phyloP scores from a whole-genome alignment of 2,113 vertebrate species.

The Atlantisia rogersi region DNA sequence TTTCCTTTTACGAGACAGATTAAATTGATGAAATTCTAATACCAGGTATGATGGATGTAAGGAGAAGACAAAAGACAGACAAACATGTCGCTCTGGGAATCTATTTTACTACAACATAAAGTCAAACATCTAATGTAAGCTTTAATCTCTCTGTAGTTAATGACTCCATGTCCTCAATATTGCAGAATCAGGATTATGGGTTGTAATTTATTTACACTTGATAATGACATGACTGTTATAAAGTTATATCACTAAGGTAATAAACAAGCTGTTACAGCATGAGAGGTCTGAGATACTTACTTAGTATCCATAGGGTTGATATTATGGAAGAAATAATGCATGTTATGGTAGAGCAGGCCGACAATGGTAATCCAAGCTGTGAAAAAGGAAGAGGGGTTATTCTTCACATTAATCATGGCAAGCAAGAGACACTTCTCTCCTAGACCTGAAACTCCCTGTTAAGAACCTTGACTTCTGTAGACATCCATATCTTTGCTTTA shows the following conservation, averaged over 20 bases:
- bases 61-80: neutral
- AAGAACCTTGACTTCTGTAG: neutral
- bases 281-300: conserved; percentile 73
- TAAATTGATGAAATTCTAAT: conserved; percentile 9
- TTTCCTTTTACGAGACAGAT: conserved; percentile 30
- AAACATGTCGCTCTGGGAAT: neutral
- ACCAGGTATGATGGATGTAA: neutral
- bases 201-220: neutral
- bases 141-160: neutral
- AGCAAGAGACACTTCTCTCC: neutral
- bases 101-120: neutral
- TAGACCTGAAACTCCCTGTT: conserved; percentile 47
- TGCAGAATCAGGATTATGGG: neutral
- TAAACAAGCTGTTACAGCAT: neutral
- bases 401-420: neutral
- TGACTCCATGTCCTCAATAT: neutral
- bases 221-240: neutral
- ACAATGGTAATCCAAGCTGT: conserved; percentile 91
- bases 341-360: conserved; percentile 89
- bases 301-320: conserved; percentile 86
- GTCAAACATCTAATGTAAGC: neutral
- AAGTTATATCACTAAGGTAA: neutral
- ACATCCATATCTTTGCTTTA: neutral
- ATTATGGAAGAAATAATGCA: conserved; percentile 85
- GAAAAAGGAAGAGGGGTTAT: neutral